phyloP scores from a whole-genome alignment of 2,888 invertebrate genomes.

The Ditula angustiorana region DNA sequence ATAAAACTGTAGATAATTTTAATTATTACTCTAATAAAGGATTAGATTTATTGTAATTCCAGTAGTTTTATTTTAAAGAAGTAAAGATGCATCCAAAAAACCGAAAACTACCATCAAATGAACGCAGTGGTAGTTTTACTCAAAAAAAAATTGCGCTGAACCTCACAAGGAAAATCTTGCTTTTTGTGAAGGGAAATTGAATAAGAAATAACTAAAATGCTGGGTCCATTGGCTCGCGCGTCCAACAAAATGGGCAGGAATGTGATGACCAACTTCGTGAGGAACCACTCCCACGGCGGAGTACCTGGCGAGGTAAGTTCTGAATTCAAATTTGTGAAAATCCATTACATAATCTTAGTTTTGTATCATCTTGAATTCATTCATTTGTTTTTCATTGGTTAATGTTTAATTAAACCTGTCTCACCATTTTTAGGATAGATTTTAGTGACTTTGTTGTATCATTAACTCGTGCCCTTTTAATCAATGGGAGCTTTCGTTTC shows the following conservation, averaged over 20 bases:
- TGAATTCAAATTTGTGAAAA: conserved; percentile 50
- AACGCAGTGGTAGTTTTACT: conserved; percentile 41
- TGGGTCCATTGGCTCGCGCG: conserved; percentile 70
- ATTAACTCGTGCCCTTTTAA: too few relatives aligned
- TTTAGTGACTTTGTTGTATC: too few relatives aligned
- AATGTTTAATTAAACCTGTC: not conserved
- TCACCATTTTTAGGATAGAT: too few relatives aligned
- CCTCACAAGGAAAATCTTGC: not conserved
- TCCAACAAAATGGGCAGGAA: conserved; percentile 74
- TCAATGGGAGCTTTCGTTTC: too few relatives aligned
- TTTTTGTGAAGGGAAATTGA: conserved; percentile 42
- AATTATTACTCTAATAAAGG: conserved; percentile 39
- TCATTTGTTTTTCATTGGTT: conserved; percentile 20
- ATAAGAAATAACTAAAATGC: conserved; percentile 61
- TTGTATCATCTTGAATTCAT: conserved; percentile 1
- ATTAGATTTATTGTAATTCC: conserved; percentile 13
- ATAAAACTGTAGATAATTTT: conserved; percentile 36
- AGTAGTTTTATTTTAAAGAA: conserved; percentile 26
- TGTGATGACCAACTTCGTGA: conserved; percentile 73
- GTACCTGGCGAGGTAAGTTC: conserved; percentile 80
- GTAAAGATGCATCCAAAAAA: conserved; percentile 55
- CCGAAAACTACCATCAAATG: conserved; percentile 40
- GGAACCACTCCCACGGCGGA: conserved; percentile 76
- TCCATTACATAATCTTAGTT: conserved; percentile 70
- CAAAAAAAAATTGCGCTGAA: conserved; percentile 37